Evolutionary conservation across 1,140 invertebrate genomes (phyloP).

Genomic region (Drosophila obscura): DNA sequence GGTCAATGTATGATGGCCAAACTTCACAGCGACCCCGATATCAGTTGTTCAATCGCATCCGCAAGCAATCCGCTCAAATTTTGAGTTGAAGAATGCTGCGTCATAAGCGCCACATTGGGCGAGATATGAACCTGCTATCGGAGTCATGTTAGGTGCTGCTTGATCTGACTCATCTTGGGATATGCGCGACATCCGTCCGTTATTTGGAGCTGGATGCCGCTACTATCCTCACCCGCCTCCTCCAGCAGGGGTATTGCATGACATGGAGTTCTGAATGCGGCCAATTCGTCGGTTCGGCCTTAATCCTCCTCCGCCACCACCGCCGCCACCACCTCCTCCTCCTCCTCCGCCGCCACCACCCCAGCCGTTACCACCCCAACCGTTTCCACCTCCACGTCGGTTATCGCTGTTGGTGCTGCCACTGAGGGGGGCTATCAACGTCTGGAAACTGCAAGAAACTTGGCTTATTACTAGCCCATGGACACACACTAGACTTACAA

Average conservation of each 20-base stretch:
- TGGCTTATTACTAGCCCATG: background rate
- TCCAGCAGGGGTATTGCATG: slow-evolving; percentile 34
- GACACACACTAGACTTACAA: slow-evolving; percentile 42
- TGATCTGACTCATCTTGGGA: background rate
- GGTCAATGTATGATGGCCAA: slow-evolving; percentile 17
- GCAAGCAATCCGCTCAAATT: slow-evolving; percentile 33
- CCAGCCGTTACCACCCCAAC: slow-evolving; percentile 26
- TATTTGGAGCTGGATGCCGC: slow-evolving; percentile 26
- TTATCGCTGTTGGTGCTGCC: slow-evolving; percentile 25
- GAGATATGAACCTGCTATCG: background rate
- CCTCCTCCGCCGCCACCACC: slow-evolving; percentile 47
- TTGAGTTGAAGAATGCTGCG: slow-evolving; percentile 49
- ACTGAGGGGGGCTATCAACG: slow-evolving; percentile 63
- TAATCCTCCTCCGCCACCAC: slow-evolving; percentile 41
- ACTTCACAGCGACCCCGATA: slow-evolving; percentile 20
- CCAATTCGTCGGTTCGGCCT: slow-evolving; percentile 70
- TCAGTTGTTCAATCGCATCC: slow-evolving; percentile 9
- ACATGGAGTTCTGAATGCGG: slow-evolving; percentile 54
- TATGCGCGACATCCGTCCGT: slow-evolving; percentile 38
- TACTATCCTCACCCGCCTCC: slow-evolving; percentile 68
- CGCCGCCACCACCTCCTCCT: slow-evolving; percentile 39
- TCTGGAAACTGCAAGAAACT: slow-evolving; percentile 33
- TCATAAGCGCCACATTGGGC: slow-evolving; percentile 38
- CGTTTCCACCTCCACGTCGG: slow-evolving; percentile 36
- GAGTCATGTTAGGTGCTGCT: slow-evolving; percentile 1